Percentiles rank a stretch among this genome's conserved stretches.
phyloP scores from a whole-genome alignment of 2,888 invertebrate species.

The Siphlonurus alternatus region DNA sequence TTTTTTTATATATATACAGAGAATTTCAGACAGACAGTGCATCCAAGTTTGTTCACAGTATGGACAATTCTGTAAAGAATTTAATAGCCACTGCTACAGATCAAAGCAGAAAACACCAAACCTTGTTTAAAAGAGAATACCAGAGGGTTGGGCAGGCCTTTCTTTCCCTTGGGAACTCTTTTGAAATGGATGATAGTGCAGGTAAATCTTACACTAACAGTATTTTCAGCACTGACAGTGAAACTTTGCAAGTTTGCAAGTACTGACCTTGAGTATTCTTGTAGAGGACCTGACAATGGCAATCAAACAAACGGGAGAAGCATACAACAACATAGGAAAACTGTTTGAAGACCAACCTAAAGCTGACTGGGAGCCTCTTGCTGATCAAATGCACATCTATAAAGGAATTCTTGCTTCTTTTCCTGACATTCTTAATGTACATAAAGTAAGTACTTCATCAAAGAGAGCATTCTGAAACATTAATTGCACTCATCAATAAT shows the following conservation, averaged over 20 bases:
- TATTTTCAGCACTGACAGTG: not conserved
- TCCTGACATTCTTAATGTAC: conserved; percentile 78
- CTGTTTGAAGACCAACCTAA: conserved; percentile 83
- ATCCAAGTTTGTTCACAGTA: conserved; percentile 58
- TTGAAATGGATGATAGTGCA: conserved; percentile 51
- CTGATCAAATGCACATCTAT: conserved; percentile 84
- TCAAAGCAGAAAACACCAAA: conserved; percentile 74
- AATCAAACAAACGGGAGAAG: conserved; percentile 69
- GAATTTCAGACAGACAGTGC: conserved; percentile 76
- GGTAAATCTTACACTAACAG: conserved; percentile 20
- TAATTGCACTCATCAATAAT: not conserved
- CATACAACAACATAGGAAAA: conserved; percentile 76
- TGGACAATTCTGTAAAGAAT: conserved; percentile 77
- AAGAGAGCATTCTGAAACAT: no score
- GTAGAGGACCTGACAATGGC: conserved; percentile 40
- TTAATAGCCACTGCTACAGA: conserved; percentile 64
- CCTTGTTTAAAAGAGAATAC: conserved; percentile 75
- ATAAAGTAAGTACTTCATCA: conserved; percentile 51
- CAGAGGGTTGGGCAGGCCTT: conserved; percentile 81
- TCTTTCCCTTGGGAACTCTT: conserved; percentile 63
- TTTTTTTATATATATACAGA: conserved; percentile 19
- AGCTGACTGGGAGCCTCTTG: conserved; percentile 76
- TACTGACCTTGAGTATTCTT: not conserved
- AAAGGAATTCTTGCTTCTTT: conserved; percentile 80
- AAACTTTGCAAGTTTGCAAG: not conserved